Base-by-base conservation (phyloP, 2,888 invertebrate species). In the Meiosimyza platycephala region DNA sequence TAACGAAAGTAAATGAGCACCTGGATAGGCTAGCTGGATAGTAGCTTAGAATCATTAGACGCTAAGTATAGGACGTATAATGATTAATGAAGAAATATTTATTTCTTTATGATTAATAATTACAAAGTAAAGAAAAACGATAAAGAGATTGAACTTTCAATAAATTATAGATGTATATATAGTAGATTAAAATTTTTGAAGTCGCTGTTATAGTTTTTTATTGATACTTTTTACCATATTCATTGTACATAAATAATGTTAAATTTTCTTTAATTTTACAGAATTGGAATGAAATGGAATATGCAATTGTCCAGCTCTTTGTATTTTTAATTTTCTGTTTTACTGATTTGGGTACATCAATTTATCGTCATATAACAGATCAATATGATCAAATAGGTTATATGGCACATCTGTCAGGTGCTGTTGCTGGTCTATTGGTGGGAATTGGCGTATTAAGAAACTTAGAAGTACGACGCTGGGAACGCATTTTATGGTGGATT, bases 261-360 rank as follows among this genome's bases (percentile, higher is more conserved):
- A 16, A 28, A 15, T 50, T 47, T 52, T 12, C 71, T 75, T 47
- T 79, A 67, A 89, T 89, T 3, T 75, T 78, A 11, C 72, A 96
- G 95, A 99, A 99, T 87, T 99, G 97, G 95, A 90, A 91, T 16
- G 97, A 99, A 88, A 99, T 99, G 99, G 95, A 97, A 82, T 96
- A 93, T 84, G 96, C 96, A 1, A 90, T 94, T 77, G 89, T 95
- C 11, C 95, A 98, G 82, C 89, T 98, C 33, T 84, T 94, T 9
- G 91, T 97, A 22, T 95, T 99, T 83, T 79, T 96, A 0, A 86
- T 96, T 9, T 90, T 98, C 77, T 94, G 94, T 6, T 90, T 89
- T 0, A 92, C 93, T 55, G 99, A 99, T 87, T 89, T 97, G 65
- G 95, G 96, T 28, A 93, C 95, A 13, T 97, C 98, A 0, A 90